Evolutionary conservation across 1,140 invertebrate genomes (phyloP), one percentile per base, ranked within the genome.

Genomic region (Ips typographus): DNA sequence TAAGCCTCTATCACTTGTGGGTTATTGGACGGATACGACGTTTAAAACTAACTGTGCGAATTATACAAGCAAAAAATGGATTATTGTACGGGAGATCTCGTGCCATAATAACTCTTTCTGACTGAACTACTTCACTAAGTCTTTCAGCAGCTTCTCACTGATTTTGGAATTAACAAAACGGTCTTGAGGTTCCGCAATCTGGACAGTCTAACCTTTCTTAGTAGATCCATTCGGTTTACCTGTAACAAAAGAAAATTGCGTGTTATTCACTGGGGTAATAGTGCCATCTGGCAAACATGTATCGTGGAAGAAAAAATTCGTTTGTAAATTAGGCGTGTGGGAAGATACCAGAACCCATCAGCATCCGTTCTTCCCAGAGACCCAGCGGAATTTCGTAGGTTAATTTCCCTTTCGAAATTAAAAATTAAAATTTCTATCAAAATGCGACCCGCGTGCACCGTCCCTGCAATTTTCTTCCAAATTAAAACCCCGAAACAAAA

Each of bases 181-280:
- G 22, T 22, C 22, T 22, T 22, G 22, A 22, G 22, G 22, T 22
- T 22, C 22, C 22, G 22, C 22, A 22, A 22, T 22, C 22, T 22
- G 22, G 22, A 22, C 22, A 22, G 22, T 22, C 22, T 72, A 76
- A 58, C 75, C 75, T 70, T 76, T 76, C 57, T 74, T 74, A n/a
- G 75, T 74, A 36, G 68, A 70, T 64, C 70, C 74, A 49, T 69
- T 71, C 52, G 75, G 74, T 66, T 75, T 75, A 7, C 75, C 75
- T 76, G 71, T 43, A 76, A 76, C 68, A 70, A 74, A 75, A 57
- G 49, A 68, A 74, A 69, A 22, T 55, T n/a, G 4, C 44, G n/a
- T 47, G 44, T 47, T 22, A 22, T 22, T 22, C 22, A 22, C 22
- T 22, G 22, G 22, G 22, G 22, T 22, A 22, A 22, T 22, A 22